phyloP scores from a whole-genome alignment of 2,113 vertebrate species.

The Labrus mixtus region DNA sequence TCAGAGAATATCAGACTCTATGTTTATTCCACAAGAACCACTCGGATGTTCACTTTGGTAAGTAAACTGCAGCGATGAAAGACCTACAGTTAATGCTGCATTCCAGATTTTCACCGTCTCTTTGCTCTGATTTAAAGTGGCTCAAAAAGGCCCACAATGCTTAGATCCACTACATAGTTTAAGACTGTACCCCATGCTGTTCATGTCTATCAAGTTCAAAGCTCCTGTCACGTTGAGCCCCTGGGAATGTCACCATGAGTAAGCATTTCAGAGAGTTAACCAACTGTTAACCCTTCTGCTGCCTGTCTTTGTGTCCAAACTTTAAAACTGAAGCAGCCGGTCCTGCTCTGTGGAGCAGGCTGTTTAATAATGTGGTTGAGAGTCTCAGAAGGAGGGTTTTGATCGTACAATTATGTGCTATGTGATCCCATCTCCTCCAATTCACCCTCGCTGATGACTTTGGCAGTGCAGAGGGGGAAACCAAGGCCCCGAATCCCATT shows the following conservation, averaged over 20 bases:
- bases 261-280: conserved; percentile 48
- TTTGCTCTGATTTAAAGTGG: conserved; percentile 30
- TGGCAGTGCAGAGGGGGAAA: conserved; percentile 56
- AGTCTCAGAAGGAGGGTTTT: conserved; percentile 47
- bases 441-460: conserved; percentile 52
- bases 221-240: conserved; percentile 37
- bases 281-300: conserved; percentile 38
- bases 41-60: not conserved
- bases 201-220: conserved; percentile 65
- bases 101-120: conserved; percentile 29
- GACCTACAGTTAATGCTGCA: conserved; percentile 1
- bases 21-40: not conserved
- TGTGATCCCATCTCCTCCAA: conserved; percentile 48
- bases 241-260: conserved; percentile 57
- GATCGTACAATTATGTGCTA: conserved; percentile 58
- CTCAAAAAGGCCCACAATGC: conserved; percentile 22
- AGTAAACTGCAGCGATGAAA: not conserved
- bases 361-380: conserved; percentile 34
- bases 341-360: not conserved
- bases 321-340: conserved; percentile 1
- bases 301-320: conserved; percentile 20
- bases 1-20: not conserved
- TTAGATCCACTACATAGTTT: conserved; percentile 18
- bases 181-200: conserved; percentile 45
- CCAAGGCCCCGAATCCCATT: conserved; percentile 13